Evolutionary conservation across 2,113 vertebrate genomes (phyloP), one percentile per base, ranked within the genome.

Genomic region (Tautogolabrus adspersus): DNA sequence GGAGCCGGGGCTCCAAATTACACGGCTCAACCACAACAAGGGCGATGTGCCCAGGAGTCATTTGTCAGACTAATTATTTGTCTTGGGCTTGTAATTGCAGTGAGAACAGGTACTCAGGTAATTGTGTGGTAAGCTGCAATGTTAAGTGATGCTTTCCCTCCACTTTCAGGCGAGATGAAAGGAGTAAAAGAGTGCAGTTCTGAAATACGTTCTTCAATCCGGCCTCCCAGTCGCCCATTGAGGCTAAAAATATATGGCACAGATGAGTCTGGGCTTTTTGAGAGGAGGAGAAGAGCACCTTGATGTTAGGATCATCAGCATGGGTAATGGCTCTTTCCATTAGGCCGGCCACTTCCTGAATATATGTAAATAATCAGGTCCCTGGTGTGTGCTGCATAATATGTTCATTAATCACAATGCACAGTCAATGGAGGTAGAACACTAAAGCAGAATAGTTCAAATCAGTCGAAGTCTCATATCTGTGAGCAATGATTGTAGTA

Each of bases 11-110:
- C 88, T 93, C 90, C 90, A 94, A 93, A 94, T 94, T 94, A 94
- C 91, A 93, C 79, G 79, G 90, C 93, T 94, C 92, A 91, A 93
- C 91, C 93, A 93, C 93, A 94, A 93, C 91, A 94, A 93, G 92
- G 88, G 87, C 88, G 87, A 89, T 84, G 87, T 90, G 89, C 92
- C 92, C 91, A 86, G 88, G 91, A 94, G 92, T 94, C 92, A 93
- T 94, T 94, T 93, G 91, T 93, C 91, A 93, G 91, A 93, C 92
- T 94, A 94, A 94, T 94, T 94, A 94, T 94, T 94, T 94, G 93
- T 93, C 93, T 93, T 93, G 90, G 91, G 91, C 90, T 90, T 87
- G 93, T 93, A 93, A 94, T 93, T 93, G 92, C 92, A 86, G 88
- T 77, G 87, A 81, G 91, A 93, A 91, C 94, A 94, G 94, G 93